Base-by-base conservation (phyloP, 2,797 vertebrate species). In the Cynodonichthys magdalenae region DNA sequence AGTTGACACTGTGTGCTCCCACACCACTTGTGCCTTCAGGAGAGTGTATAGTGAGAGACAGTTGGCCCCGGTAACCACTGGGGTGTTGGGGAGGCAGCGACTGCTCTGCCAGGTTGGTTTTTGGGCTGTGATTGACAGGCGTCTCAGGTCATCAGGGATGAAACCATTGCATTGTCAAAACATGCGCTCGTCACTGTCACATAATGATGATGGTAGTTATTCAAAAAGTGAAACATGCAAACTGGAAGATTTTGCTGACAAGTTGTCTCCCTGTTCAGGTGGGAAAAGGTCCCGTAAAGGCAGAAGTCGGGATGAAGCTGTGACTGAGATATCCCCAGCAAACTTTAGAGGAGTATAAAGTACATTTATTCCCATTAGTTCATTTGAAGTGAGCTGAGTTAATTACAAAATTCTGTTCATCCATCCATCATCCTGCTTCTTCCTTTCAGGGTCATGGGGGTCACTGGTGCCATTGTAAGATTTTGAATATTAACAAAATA, bases 41-140 rank as follows among this genome's bases (percentile, higher is more conserved):
- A 41, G 34, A 31, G 9, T 51, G 60, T 74, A 39, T 48, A n/a
- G 28, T 63, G 46, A 3, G 9, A 67, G 75, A 69, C 74, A 53
- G 59, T 20, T 27, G 15, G 39, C 0, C 20, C 10, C 1, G 2
- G 6, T 51, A 36, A 66, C 59, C 41, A 27, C 18, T 15, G 44
- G 39, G 56, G 31, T 66, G 15, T 59, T 36, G 48, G 63, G 60
- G 55, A 14, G 60, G 36, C 58, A 34, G 48, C 51, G 70, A 82
- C 60, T 75, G 28, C 24, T 54, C 62, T n/a, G 5, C 36, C 61
- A 71, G 60, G 60, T 60, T 18, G 54, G 54, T 29, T 31, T 59
- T n/a, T 2, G 5, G 1, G 51, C 4, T 52, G 61, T 85, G 86
- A 89, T 80, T 86, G 87, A 83, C 88, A 83, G 81, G 80, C 87